Percentiles rank a stretch among this genome's conserved stretches.
Evolutionary conservation across 2,888 invertebrate species (phyloP).

Genomic region (Clitarchus hookeri): DNA sequence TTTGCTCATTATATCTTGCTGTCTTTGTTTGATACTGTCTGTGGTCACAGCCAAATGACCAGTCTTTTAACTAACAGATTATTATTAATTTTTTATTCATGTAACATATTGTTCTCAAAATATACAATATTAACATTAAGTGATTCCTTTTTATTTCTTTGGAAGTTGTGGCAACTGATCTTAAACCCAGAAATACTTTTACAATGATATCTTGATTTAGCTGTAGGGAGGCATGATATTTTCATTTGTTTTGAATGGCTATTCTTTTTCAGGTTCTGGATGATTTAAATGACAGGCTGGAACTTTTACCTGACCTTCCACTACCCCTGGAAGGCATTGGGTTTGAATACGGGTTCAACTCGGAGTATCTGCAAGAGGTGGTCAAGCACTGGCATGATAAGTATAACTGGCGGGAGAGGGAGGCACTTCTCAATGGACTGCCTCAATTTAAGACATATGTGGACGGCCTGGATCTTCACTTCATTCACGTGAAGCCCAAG

Average conservation of each 20-base stretch:
- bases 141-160: no score
- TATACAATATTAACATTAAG: no score
- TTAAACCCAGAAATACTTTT: no score
- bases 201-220: no score
- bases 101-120: no score
- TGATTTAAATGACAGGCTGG: slow-evolving; percentile 65
- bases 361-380: slow-evolving; percentile 63
- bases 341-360: slow-evolving; percentile 64
- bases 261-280: slow-evolving; percentile 58
- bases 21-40: no score
- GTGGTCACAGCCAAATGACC: no score
- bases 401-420: slow-evolving; percentile 74
- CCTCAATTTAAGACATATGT: slow-evolving; percentile 77
- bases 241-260: not conserved
- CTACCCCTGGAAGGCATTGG: slow-evolving; percentile 70
- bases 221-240: not conserved
- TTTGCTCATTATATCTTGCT: no score
- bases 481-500: slow-evolving; percentile 68
- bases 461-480: slow-evolving; percentile 72
- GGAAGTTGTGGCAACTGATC: no score
- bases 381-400: slow-evolving; percentile 78
- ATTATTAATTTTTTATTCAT: no score
- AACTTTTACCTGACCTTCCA: slow-evolving; percentile 45
- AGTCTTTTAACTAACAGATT: no score
- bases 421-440: slow-evolving; percentile 71